Base-by-base conservation (phyloP, 2,113 vertebrate species). In the Pterocles gutturalis region DNA sequence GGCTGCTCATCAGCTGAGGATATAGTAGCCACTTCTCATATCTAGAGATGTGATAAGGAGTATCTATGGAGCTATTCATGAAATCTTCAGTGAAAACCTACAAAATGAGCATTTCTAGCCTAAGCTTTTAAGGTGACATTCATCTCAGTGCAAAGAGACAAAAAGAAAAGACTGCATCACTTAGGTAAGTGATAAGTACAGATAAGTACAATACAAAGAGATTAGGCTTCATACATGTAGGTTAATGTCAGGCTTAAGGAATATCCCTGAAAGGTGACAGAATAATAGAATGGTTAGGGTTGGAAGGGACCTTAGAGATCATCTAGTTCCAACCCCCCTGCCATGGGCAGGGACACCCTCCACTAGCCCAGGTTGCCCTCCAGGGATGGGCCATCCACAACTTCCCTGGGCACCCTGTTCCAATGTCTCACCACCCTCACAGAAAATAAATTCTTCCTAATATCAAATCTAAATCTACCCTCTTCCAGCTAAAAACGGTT, bases 201-300 rank as follows among this genome's bases (percentile, higher is more conserved):
- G 26, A 11, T 61, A 75, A 91, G 53, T 60, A 36, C 28, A 62
- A 77, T 4, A 41, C 19, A 13, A 46, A 75, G 21, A 84, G 31
- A 7, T 87, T 75, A 62, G 46, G 38, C 48, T 86, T 95, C 33
- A 5, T 43, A 17, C 36, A 41, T 46, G 25, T 24, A 75, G 25
- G 76, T 51, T 87, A 73, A 67, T 81, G 46, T 82, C 61, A 94
- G 38, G 48, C 34, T 87, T 93, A 93, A 89, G 87, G 17, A 89
- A 62, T 71, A 75, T 16, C 22, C 15, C 13, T 60, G 73, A 60
- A 91, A 94, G 48, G 67, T 26, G 81, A 38, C 38, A 38, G 38
- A 38, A 38, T 38, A 38, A 38, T 38, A 38, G 38, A 38, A 38
- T 38, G 10, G 10, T 38, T 38, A 9, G 38, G 38, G 38, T 38